Conservation (phyloP, 1,140 invertebrate species). For the Agrypnia vestita region DNA sequence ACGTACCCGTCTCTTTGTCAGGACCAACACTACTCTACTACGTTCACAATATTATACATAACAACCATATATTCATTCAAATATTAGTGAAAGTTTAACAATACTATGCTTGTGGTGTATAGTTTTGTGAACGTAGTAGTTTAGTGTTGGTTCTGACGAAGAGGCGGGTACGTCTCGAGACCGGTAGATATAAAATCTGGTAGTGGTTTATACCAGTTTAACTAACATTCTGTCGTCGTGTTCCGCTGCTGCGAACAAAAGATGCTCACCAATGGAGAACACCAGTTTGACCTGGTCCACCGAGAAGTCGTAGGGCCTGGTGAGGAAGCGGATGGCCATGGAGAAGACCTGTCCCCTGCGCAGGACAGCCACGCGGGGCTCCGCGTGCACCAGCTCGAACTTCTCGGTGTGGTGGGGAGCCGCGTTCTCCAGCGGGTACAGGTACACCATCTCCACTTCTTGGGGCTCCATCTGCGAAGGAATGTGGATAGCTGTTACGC, state of each 20-base stretch:
- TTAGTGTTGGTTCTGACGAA: too few relatives aligned
- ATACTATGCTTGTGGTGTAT: too few relatives aligned
- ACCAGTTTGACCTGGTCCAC: constrained; percentile 75
- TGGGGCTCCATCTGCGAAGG: constrained; percentile 67
- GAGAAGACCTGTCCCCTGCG: constrained; percentile 80
- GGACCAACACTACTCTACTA: too few relatives aligned
- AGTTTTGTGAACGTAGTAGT: too few relatives aligned
- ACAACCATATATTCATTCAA: too few relatives aligned
- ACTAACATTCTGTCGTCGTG: too few relatives aligned
- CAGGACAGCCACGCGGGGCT: constrained; percentile 73
- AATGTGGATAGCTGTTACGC: constrained; percentile 15
- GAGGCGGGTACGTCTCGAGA: too few relatives aligned
- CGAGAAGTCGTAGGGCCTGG: constrained; percentile 71
- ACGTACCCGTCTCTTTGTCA: not conserved
- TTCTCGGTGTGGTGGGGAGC: constrained; percentile 76
- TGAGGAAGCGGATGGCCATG: constrained; percentile 74
- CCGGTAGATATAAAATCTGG: too few relatives aligned
- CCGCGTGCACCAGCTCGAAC: constrained; percentile 76
- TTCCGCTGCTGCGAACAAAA: too few relatives aligned
- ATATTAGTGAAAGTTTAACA: too few relatives aligned
- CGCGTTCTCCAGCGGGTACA: constrained; percentile 78
- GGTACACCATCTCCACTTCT: constrained; percentile 74
- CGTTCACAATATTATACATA: too few relatives aligned
- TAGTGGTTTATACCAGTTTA: too few relatives aligned
- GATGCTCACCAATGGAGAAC: constrained; percentile 75